Evolutionary conservation across 2,113 vertebrate species (phyloP).

Genomic region (Trochalopteron elliotii): DNA sequence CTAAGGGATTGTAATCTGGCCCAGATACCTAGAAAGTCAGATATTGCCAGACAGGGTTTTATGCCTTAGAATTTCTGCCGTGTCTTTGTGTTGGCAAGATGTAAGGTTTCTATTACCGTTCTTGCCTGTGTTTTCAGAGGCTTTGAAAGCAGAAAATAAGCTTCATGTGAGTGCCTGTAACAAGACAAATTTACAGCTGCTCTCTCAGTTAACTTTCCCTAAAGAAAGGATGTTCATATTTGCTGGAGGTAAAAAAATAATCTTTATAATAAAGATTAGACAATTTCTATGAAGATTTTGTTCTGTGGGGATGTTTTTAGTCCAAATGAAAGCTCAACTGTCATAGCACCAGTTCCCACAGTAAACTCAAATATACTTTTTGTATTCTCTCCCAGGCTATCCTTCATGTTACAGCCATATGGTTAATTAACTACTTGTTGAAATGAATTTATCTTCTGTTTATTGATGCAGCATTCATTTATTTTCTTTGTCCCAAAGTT

Average conservation of each 20-base stretch:
- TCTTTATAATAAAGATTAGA: background rate
- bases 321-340: background rate
- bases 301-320: background rate
- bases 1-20: background rate
- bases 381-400: background rate
- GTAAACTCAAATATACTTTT: background rate
- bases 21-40: background rate
- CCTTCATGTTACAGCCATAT: background rate
- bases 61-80: background rate
- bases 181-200: background rate
- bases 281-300: background rate
- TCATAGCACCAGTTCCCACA: background rate
- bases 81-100: background rate
- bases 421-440: background rate
- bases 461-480: background rate
- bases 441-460: background rate
- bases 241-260: background rate
- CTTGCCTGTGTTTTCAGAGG: background rate
- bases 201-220: background rate
- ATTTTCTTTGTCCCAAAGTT: background rate
- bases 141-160: background rate
- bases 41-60: background rate
- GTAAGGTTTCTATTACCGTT: accelerated
- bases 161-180: background rate
- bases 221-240: background rate